Base-by-base conservation (phyloP, 2,113 vertebrate species). In the Limanda limanda region DNA sequence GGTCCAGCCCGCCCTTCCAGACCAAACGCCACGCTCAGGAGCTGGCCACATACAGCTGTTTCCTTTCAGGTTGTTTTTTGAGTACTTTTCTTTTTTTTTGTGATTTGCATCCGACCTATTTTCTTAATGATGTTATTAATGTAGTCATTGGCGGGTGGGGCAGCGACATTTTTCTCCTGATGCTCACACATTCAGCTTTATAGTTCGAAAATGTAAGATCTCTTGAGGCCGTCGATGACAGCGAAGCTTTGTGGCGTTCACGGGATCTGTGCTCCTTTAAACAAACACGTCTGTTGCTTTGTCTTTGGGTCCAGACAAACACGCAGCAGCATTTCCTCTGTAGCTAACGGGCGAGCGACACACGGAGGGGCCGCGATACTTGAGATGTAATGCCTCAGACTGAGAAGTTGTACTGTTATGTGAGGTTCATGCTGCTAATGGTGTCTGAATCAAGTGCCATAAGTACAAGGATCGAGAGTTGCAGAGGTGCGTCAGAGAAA, bases 21-120 rank as follows among this genome's bases (percentile, higher is more conserved):
- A 98, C 96, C 97, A 98, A 98, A 98, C 92, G 95, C 94, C 96
- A 95, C 91, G 96, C 96, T 98, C 96, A 52, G 97, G 97, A 98
- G 97, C 96, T 97, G 96, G 96, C 95, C 87, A 90, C 94, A 93
- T 93, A 95, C 95, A 89, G 83, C 81, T 91, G 79, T 93, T 94
- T 96, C 94, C 93, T 95, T 96, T 96, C 88, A 91, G 95, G 94
- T 95, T 87, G 92, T 95, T 96, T 96, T 40, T 95, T 95, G 92
- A 95, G 95, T 95, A 94, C 61, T 93, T 88, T 82, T 76, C 15
- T 18, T 48, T 48, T 40, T 27, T 42, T 13, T 13, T 42, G 40
- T 82, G 35, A 74, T 86, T 87, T 91, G 85, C 68, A 72, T 88
- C 73, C 76, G 67, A 85, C 76, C 61, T 76, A 58, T 95, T 94